These are phyloP conservation scores for Planococcus citri DNA, from an alignment of 1,140 invertebrate genomes.

Conservation along the genomic window DNA sequence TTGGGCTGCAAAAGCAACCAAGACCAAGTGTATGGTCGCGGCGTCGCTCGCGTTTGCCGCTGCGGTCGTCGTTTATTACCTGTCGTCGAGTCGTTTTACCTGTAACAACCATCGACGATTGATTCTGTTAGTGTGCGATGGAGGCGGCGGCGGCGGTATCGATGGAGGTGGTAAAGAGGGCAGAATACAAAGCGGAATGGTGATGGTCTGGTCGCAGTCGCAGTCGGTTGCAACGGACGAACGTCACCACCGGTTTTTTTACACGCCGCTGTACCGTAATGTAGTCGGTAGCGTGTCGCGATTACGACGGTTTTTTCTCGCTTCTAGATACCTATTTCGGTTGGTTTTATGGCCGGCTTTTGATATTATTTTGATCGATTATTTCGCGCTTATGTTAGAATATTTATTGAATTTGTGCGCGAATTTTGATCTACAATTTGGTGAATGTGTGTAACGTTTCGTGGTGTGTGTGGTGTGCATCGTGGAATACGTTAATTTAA, in stretches of 20 bases:
- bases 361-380: too few species aligned
- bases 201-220: neutral
- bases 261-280: neutral
- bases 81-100: neutral
- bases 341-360: neutral
- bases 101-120: conserved; percentile 7
- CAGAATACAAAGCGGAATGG: neutral
- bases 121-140: neutral
- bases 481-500: too few species aligned
- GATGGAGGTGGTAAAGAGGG: neutral
- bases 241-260: neutral
- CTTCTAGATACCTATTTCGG: neutral
- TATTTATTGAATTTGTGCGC: too few species aligned
- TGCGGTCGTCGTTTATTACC: neutral
- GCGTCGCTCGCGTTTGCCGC: too few species aligned
- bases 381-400: too few species aligned
- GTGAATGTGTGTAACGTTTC: too few species aligned
- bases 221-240: neutral
- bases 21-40: too few species aligned
- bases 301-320: neutral
- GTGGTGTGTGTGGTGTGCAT: too few species aligned
- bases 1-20: neutral
- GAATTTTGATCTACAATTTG: too few species aligned
- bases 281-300: neutral
- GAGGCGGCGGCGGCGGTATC: neutral